Evolutionary conservation across 2,888 invertebrate species (phyloP), one percentile per base, ranked within the genome.

Genomic region (Laothoe populi): DNA sequence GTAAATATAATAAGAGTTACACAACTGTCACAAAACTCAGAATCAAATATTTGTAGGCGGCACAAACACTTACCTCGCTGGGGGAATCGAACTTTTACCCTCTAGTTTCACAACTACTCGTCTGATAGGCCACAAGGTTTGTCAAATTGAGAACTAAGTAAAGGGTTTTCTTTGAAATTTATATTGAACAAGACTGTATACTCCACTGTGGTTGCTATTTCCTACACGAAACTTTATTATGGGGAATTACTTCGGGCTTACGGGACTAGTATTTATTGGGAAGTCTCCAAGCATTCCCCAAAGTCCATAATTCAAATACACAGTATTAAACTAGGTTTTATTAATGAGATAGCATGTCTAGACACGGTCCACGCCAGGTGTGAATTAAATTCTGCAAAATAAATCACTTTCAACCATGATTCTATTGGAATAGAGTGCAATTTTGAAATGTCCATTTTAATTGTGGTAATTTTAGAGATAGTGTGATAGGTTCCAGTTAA

Each of bases 331-430:
- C 78, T 77, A 73, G 79, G 77, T 53, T 83, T 87, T 85, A 88
- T 85, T 87, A 88, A 87, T 88, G 86, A 88, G 87, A 83, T 80
- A 86, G 84, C 83, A 66, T 79, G 89, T 88, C 88, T 88, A 88
- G 88, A 88, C 88, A 63, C 63, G 67, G 66, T 65, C 63, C 53
- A 45, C 31, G 31, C 19, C 59, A 45, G 26, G 59, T 59, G 26
- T 59, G 45, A 45, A 59, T 59, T 59, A 59, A 59, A 59, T 31
- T 35, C 21, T 57, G 26, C 16, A 4, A 10, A 53, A 8, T 19
- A 11, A 53, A 35, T 53, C 31, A 35, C 19, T 35, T 53, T 53
- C 10, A 10, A 53, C 53, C 53, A 19, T 53, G 31, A 19, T 11
- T 31, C 31, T 35, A 35, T 19, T 11, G 4, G 16, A 35, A 35